phyloP scores from a whole-genome alignment of 2,113 vertebrate genomes.

The Varanus komodoensis region DNA sequence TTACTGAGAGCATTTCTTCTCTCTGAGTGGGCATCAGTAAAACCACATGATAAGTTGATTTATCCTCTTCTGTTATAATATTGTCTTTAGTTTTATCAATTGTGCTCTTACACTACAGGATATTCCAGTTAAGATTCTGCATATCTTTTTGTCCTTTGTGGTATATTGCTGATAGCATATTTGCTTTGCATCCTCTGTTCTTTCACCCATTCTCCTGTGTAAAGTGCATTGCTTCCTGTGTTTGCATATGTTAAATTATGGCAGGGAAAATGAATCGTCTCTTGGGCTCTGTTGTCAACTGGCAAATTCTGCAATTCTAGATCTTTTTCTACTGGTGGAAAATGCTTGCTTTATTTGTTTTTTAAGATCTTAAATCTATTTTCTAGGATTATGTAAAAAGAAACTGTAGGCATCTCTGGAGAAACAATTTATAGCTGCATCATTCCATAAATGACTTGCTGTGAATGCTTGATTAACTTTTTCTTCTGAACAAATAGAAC shows the following conservation, averaged over 20 bases:
- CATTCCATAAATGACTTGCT: neutral
- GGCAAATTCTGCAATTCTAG: neutral
- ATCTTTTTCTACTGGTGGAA: neutral
- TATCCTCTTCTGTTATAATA: neutral
- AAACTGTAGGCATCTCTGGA: neutral
- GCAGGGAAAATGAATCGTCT: neutral
- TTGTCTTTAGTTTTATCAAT: neutral
- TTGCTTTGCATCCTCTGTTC: neutral
- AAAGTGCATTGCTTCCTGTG: neutral
- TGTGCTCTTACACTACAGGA: constrained; percentile 19
- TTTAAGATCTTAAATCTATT: neutral
- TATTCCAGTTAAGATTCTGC: constrained; percentile 6
- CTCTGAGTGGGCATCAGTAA: neutral
- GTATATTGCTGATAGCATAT: neutral
- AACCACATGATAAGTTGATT: neutral
- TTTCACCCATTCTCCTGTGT: neutral
- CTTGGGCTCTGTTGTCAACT: neutral
- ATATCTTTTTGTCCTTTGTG: neutral
- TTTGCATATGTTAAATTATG: neutral
- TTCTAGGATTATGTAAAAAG: too few relatives aligned
- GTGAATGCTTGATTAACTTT: neutral
- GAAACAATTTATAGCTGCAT: neutral
- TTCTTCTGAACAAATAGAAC: neutral
- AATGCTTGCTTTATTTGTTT: neutral
- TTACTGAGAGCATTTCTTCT: accelerated